Evolutionary conservation across 2,113 vertebrate genomes (phyloP).

Genomic region (Gadus macrocephalus): DNA sequence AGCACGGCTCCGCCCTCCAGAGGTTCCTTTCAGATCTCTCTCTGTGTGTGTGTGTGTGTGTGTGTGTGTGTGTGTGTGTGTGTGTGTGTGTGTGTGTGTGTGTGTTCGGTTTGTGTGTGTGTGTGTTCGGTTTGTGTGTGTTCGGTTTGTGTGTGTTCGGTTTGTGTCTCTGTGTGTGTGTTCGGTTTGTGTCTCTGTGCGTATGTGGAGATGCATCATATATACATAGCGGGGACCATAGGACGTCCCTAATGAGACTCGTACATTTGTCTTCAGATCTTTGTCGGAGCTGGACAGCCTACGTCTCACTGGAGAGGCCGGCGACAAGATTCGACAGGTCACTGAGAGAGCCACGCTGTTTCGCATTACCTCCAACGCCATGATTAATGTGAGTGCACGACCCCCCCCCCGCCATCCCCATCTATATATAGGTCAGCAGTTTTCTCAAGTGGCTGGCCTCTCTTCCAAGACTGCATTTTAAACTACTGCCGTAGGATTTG

Average conservation of each 20-base stretch:
- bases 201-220: background rate
- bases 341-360: slow-evolving; percentile 92
- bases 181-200: too few species aligned
- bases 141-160: too few species aligned
- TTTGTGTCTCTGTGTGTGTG: background rate
- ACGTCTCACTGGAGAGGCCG: slow-evolving; percentile 84
- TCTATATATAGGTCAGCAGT: too few species aligned
- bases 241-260: background rate
- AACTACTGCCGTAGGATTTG: too few species aligned
- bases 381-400: slow-evolving; percentile 86
- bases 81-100: background rate
- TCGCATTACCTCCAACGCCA: slow-evolving; percentile 96
- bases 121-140: background rate
- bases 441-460: too few species aligned
- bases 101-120: too few species aligned
- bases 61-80: background rate
- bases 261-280: slow-evolving; percentile 64
- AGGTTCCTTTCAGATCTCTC: slow-evolving; percentile 60
- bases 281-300: slow-evolving; percentile 91
- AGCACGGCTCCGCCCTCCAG: slow-evolving; percentile 93
- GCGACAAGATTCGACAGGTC: slow-evolving; percentile 92
- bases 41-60: background rate
- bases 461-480: too few species aligned
- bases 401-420: background rate
- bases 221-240: too few species aligned